phyloP scores from a whole-genome alignment of 2,113 vertebrate genomes.

The Rhinopomastus cyanomelas region DNA sequence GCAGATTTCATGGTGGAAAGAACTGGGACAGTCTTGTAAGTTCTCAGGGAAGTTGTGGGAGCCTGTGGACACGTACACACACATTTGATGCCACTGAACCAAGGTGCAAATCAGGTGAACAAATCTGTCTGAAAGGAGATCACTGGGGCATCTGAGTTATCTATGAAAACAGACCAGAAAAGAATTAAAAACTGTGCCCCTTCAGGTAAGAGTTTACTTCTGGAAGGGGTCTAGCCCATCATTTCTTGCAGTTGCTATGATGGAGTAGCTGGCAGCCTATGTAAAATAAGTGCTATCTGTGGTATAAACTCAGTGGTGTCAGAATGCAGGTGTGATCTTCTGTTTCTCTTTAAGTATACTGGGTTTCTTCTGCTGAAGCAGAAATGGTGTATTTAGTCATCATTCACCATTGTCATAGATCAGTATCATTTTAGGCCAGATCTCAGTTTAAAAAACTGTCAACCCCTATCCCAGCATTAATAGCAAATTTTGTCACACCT shows the following conservation, averaged over 20 bases:
- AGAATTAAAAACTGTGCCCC: rapidly evolving
- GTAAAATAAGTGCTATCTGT: background rate
- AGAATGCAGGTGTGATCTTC: background rate
- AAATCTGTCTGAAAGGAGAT: conserved; percentile 1
- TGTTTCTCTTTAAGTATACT: background rate
- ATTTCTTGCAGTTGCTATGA: background rate
- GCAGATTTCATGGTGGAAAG: background rate
- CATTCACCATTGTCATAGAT: background rate
- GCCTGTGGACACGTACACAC: background rate
- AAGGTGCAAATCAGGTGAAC: conserved; percentile 16
- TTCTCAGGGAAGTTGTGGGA: background rate
- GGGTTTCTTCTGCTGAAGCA: background rate
- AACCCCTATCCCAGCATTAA: background rate
- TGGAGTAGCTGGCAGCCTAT: background rate
- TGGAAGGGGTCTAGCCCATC: background rate
- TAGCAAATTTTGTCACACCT: background rate
- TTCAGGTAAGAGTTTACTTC: background rate
- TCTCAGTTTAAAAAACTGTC: background rate
- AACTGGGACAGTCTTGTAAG: background rate
- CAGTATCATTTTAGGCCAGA: background rate
- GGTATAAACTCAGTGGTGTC: background rate
- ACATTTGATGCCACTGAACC: background rate
- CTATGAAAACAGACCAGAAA: background rate
- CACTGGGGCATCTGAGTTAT: background rate
- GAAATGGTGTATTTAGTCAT: background rate